phyloP scores from a whole-genome alignment of 2,113 vertebrate species.

The Pseudorasbora parva region DNA sequence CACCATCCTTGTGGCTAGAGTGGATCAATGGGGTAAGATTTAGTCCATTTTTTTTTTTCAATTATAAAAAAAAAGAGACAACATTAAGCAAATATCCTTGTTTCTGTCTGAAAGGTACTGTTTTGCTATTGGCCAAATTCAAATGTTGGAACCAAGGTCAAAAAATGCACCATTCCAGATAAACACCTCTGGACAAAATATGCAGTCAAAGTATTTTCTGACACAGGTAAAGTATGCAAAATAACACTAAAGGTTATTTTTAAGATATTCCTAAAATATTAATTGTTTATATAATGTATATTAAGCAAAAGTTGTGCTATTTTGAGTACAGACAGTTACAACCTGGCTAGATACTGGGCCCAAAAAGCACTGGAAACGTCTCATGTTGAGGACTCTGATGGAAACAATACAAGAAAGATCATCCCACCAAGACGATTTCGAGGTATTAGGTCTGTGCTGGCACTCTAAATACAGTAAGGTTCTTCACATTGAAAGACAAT shows the following conservation, averaged over 20 bases:
- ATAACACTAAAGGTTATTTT: background rate
- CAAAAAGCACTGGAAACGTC: too few species aligned
- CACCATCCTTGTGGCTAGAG: background rate
- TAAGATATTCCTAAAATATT: background rate
- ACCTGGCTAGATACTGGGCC: too few species aligned
- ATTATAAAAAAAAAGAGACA: background rate
- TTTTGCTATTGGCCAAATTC: too few species aligned
- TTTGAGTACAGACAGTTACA: too few species aligned
- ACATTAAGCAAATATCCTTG: background rate
- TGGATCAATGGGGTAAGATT: background rate
- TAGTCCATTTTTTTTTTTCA: background rate
- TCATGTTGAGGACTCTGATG: background rate
- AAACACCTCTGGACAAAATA: background rate
- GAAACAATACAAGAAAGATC: background rate
- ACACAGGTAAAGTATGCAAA: background rate
- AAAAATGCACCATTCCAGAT: too few species aligned
- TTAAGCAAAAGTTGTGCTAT: too few species aligned
- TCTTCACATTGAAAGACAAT: background rate
- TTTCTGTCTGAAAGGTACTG: background rate
- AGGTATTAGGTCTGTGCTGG: too few species aligned
- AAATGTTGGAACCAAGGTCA: too few species aligned
- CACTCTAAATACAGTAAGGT: background rate
- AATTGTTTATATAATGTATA: too few species aligned
- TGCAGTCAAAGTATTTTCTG: constrained; percentile 3
- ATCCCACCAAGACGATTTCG: too few species aligned